Conservation (phyloP, 1,140 invertebrate species). For the Bombus soroeensis region DNA sequence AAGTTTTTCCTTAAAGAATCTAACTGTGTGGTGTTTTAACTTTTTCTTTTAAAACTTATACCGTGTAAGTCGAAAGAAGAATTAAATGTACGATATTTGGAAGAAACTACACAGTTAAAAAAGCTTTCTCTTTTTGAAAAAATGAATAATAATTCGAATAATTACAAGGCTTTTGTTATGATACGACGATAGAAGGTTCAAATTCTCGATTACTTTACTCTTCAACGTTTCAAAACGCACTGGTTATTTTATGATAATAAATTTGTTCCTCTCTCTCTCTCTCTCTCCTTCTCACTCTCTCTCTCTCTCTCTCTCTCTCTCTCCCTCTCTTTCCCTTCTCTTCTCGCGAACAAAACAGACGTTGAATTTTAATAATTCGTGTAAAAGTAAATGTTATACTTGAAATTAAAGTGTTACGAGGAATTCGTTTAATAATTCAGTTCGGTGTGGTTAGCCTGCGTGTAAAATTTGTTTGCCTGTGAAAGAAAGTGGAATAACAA, state of each 20-base stretch:
- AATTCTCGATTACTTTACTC: not conserved
- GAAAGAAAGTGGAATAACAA: not conserved
- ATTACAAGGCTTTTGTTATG: not conserved
- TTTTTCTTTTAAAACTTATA: conserved; percentile 8
- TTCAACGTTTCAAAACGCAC: not conserved
- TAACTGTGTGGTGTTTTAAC: conserved; percentile 27
- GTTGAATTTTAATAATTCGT: not conserved
- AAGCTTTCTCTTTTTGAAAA: not conserved
- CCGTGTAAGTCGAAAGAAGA: not conserved
- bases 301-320: not conserved
- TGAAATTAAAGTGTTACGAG: not conserved
- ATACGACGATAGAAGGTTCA: not conserved
- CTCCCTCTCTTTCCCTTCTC: not conserved
- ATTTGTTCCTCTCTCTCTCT: not conserved
- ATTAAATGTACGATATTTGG: not conserved
- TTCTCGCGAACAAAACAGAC: not conserved
- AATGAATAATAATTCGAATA: not conserved
- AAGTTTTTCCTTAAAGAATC: conserved; percentile 43
- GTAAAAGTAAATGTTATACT: not conserved
- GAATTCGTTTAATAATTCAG: not conserved
- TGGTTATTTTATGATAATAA: not conserved
- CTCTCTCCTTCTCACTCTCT: not conserved
- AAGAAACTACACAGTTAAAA: not conserved
- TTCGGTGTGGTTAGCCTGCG: not conserved
- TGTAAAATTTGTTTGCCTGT: not conserved